Evolutionary conservation across 2,797 vertebrate species (phyloP).

Genomic region (Sebastes goodei): DNA sequence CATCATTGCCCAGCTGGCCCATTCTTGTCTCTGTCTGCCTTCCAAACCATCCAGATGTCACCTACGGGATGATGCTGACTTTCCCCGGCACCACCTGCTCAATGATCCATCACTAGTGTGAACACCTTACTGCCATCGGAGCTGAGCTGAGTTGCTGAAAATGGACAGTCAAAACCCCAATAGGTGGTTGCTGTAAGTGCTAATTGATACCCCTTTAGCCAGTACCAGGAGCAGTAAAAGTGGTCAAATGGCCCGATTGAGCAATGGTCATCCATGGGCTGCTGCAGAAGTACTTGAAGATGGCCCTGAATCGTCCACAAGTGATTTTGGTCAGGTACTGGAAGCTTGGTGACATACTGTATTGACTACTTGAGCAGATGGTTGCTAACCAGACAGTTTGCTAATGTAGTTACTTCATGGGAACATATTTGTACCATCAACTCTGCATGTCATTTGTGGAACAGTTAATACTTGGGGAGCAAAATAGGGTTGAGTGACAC

Average conservation of each 20-base stretch:
- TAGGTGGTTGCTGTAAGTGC: not conserved
- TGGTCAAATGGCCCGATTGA: not conserved
- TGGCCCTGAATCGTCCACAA: not conserved
- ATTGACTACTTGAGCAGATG: not conserved
- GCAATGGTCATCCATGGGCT: not conserved
- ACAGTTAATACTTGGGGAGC: not conserved
- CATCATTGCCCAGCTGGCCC: conserved; percentile 31
- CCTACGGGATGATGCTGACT: conserved; percentile 7
- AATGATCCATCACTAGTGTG: not conserved
- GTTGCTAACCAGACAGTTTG: not conserved
- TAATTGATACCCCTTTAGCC: not conserved
- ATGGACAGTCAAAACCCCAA: not conserved
- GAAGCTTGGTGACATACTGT: not conserved
- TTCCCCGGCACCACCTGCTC: conserved; percentile 6
- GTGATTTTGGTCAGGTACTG: not conserved
- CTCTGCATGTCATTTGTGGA: not conserved
- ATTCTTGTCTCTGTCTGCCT: conserved; percentile 1
- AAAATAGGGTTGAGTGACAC: not conserved
- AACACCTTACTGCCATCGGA: not conserved
- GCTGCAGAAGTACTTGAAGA: not conserved
- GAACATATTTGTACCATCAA: not conserved
- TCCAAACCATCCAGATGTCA: conserved; percentile 17
- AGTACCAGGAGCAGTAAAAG: not conserved
- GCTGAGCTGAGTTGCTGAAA: not conserved
- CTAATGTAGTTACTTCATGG: not conserved